Base-by-base conservation (phyloP, 2,113 vertebrate species). In the Brachyistius frenatus region DNA sequence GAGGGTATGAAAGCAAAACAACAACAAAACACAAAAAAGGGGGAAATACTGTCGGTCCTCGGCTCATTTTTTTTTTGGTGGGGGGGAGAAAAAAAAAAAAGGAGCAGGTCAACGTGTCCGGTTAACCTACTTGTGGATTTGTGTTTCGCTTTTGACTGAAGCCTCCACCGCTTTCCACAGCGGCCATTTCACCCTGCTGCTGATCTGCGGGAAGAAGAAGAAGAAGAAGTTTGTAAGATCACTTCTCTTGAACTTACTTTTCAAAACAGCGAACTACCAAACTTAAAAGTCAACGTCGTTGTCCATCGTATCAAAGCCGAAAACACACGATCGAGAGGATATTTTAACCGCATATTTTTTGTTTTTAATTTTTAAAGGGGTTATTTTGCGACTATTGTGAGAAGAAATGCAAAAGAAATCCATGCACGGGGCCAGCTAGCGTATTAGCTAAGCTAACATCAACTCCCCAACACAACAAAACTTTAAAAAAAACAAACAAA, bases 111-210 rank as follows among this genome's bases (percentile, higher is more conserved):
- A 50, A 44, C 1, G 44, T 5, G 53, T 44, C n/a, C 35, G 5
- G 33, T 69, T 36, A 62, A 91, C 92, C 80, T 88, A 95, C 94
- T 85, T 93, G 94, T 53, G 93, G 78, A 41, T 84, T 94, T 65
- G 87, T 66, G 93, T 92, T 94, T 92, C 92, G 72, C 85, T 95
- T 94, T 86, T 93, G 93, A 84, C 68, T 88, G 91, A 92, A 93
- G 82, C 91, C 90, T 88, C 91, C 93, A 5, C 92, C 86, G 81
- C 86, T 91, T 66, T 95, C 94, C 86, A 89, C 77, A 68, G 90
- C 92, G 92, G 91, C 94, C 94, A 95, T 95, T 74, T 95, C 94
- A 91, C 91, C 91, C 82, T 92, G 93, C 87, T 94, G 95, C 78
- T 93, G 94, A 88, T 94, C 94, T 95, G 92, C 85, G 88, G 89